These are phyloP conservation scores for Drosophila histrio DNA, from an alignment of 2,888 invertebrate genomes.

Conservation along the genomic window DNA sequence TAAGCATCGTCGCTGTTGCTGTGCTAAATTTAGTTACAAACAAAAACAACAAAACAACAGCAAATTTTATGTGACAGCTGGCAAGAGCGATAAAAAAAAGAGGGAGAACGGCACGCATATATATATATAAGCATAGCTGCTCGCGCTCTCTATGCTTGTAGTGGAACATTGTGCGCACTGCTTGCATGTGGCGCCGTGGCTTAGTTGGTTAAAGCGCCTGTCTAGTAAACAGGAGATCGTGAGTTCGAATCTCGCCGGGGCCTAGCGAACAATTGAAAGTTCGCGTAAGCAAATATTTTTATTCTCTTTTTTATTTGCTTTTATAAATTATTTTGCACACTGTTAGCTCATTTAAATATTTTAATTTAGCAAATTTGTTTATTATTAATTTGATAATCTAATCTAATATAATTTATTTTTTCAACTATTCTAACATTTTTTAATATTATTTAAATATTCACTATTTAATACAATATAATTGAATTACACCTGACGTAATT, in stretches of 20 bases:
- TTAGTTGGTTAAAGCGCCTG: slow-evolving; percentile 85
- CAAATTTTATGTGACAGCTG: slow-evolving; percentile 5
- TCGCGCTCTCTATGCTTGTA: slow-evolving; percentile 17
- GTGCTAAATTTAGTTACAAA: slow-evolving; percentile 49
- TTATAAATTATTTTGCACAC: neutral
- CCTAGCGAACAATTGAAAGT: slow-evolving; percentile 57
- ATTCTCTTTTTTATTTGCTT: neutral
- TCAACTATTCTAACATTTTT: neutral
- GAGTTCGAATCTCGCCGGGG: slow-evolving; percentile 84
- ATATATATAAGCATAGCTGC: neutral
- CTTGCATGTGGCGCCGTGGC: slow-evolving; percentile 82
- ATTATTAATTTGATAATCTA: no score
- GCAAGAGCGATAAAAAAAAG: neutral
- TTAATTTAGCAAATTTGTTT: neutral
- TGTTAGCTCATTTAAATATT: neutral
- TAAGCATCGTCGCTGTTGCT: neutral
- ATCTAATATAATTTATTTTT: neutral
- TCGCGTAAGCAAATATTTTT: neutral
- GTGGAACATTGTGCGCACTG: slow-evolving; percentile 22
- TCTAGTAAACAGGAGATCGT: slow-evolving; percentile 85
- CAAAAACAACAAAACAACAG: neutral
- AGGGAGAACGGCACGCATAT: neutral
- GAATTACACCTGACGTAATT: neutral
- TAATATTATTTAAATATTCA: neutral
- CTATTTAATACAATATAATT: neutral